Conservation (phyloP, 2,113 vertebrate species). For the Zosterops borbonicus region DNA sequence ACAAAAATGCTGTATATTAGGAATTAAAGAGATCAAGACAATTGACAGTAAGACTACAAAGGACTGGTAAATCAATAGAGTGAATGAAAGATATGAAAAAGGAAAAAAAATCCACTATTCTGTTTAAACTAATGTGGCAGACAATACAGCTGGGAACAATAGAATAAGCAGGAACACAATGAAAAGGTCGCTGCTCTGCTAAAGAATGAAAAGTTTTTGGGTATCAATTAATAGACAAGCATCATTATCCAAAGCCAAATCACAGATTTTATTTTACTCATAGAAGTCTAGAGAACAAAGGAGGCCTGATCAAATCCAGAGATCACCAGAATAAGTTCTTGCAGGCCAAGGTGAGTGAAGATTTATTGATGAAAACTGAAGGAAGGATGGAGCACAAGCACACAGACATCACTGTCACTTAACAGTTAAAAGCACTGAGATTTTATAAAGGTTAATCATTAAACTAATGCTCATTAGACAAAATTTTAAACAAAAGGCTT, state of each 20-base stretch:
- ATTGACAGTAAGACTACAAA: constrained; percentile 56
- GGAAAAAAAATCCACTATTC: not conserved
- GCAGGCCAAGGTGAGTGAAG: not conserved
- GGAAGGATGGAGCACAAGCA: not conserved
- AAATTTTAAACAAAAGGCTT: not conserved
- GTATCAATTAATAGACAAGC: not conserved
- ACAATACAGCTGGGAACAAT: not conserved
- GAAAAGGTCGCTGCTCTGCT: not conserved
- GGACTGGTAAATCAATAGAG: constrained; percentile 41
- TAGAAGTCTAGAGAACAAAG: not conserved
- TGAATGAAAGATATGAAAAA: not conserved
- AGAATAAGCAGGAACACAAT: not conserved
- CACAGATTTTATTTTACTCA: not conserved
- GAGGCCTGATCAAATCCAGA: not conserved
- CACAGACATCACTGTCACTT: not conserved
- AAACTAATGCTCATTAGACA: not conserved
- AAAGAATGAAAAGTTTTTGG: not conserved
- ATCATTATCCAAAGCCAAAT: not conserved
- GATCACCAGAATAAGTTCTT: not conserved
- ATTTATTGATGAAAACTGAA: not conserved
- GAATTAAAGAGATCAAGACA: constrained; percentile 62
- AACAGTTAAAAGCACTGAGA: too few species aligned
- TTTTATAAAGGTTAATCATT: not conserved
- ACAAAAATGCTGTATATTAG: constrained; percentile 58
- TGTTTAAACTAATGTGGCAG: not conserved